Percentiles rank a stretch among this genome's conserved stretches.
phyloP scores from a whole-genome alignment of 1,140 invertebrate genomes.

The Tetranychus urticae region DNA sequence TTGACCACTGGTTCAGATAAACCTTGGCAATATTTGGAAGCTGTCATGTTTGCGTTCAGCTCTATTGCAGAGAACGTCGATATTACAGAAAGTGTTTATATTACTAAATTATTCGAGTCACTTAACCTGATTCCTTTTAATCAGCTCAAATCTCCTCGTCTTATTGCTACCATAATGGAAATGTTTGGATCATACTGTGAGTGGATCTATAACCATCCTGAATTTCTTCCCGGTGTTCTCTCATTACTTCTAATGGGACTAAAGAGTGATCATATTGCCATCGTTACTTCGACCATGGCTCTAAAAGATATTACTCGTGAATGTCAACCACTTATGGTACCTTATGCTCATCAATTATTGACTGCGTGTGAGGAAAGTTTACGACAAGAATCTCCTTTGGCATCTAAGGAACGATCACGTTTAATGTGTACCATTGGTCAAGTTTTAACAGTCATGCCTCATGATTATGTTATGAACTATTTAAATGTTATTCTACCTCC shows the following conservation, averaged over 20 bases:
- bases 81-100: constrained; percentile 30
- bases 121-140: constrained; percentile 36
- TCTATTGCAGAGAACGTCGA: constrained; percentile 50
- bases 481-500: constrained; percentile 40
- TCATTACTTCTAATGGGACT: constrained; percentile 41
- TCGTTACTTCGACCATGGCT: constrained; percentile 42
- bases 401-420: constrained; percentile 35
- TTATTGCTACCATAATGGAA: constrained; percentile 3
- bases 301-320: constrained; percentile 59
- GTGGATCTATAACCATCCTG: constrained; percentile 45
- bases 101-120: constrained; percentile 36
- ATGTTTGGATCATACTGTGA: constrained; percentile 42
- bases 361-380: constrained; percentile 24
- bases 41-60: constrained; percentile 51
- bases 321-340: constrained; percentile 40
- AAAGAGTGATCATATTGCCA: constrained; percentile 34
- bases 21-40: constrained; percentile 35
- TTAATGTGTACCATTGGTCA: constrained; percentile 52
- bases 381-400: constrained; percentile 24
- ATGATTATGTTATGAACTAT: constrained; percentile 36
- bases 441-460: constrained; percentile 37
- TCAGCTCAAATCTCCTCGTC: constrained; percentile 18
- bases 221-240: constrained; percentile 27
- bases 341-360: constrained; percentile 42
- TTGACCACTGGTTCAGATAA: not conserved